These are phyloP conservation scores for Drosophila kohkoa DNA, from an alignment of 1,140 invertebrate species.

Conservation along the genomic window DNA sequence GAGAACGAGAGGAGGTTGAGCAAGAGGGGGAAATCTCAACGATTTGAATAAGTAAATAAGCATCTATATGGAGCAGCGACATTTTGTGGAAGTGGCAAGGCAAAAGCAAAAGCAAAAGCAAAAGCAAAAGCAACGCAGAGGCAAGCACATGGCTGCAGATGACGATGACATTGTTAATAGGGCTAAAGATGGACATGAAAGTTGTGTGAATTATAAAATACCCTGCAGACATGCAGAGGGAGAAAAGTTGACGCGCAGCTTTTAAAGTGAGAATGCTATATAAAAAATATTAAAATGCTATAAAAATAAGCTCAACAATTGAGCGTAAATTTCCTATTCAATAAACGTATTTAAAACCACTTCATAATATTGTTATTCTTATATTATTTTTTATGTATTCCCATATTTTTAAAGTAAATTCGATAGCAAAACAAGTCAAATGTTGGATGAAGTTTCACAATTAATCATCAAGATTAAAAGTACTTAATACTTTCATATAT, in stretches of 20 bases:
- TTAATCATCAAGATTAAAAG: too few relatives aligned
- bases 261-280: too few relatives aligned
- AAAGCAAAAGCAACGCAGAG: too few relatives aligned
- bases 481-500: too few relatives aligned
- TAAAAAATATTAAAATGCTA: too few relatives aligned
- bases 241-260: not conserved
- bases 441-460: too few relatives aligned
- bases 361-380: too few relatives aligned
- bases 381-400: too few relatives aligned
- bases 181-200: slow-evolving; percentile 55
- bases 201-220: slow-evolving; percentile 16
- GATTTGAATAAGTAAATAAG: slow-evolving; percentile 84
- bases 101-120: not conserved
- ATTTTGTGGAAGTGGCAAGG: slow-evolving; percentile 12
- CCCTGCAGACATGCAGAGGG: not conserved
- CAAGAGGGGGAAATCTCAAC: slow-evolving; percentile 50
- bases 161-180: slow-evolving; percentile 76
- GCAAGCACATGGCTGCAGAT: slow-evolving; percentile 70
- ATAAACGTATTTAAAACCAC: too few relatives aligned
- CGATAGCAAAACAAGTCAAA: not conserved
- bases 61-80: slow-evolving; percentile 48
- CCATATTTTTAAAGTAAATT: not conserved
- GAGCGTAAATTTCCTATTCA: too few relatives aligned
- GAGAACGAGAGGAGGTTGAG: too few relatives aligned
- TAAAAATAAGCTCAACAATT: too few relatives aligned